A percentile compares a stretch with the other conserved stretches of the same genome.
Conservation (phyloP, 2,113 vertebrate genomes). For the Oenanthe melanoleuca region DNA sequence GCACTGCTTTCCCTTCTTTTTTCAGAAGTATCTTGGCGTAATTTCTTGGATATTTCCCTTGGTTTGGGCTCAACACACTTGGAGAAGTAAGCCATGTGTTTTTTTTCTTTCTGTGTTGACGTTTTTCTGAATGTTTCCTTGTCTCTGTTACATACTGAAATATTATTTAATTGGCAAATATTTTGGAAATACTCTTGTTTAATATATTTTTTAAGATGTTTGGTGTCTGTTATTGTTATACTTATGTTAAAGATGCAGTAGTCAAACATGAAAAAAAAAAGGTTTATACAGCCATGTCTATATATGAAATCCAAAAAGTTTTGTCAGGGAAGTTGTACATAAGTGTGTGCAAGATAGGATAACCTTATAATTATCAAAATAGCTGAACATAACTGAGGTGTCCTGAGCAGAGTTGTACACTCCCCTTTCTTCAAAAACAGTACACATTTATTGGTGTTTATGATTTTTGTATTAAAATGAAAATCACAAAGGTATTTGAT, state of each 20-base stretch:
- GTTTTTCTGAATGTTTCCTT: not conserved
- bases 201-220: not conserved
- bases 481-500: not conserved
- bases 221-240: not conserved
- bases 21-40: conserved; percentile 88
- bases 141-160: not conserved
- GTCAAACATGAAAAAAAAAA: not conserved
- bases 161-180: not conserved
- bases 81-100: conserved; percentile 75
- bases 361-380: not conserved
- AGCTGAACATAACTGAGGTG: not conserved
- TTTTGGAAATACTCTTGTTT: not conserved
- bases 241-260: not conserved
- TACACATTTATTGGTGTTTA: not conserved
- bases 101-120: not conserved
- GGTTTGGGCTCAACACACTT: conserved; percentile 88
- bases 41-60: conserved; percentile 90
- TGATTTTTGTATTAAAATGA: not conserved
- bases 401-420: not conserved
- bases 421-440: not conserved
- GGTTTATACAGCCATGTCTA: not conserved
- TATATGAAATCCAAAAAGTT: not conserved
- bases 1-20: conserved; percentile 90
- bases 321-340: not conserved
- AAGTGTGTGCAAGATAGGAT: not conserved